Conservation (phyloP, 2,113 vertebrate species). For the Mobula hypostoma region DNA sequence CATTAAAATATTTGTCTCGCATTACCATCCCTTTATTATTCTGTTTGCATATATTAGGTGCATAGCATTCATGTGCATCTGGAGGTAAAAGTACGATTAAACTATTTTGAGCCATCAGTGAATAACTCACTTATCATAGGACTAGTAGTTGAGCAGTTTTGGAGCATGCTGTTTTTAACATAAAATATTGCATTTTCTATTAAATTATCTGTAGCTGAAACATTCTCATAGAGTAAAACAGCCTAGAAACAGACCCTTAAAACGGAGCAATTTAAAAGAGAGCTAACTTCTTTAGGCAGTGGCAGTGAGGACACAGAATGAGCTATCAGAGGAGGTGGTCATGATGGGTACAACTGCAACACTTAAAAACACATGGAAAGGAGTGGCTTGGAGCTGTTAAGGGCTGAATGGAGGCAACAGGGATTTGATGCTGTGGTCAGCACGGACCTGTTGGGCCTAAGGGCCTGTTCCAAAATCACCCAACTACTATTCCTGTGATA, state of each 20-base stretch:
- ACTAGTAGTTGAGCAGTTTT: not conserved
- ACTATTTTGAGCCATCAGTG: not conserved
- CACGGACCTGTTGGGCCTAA: too few species aligned
- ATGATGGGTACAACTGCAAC: too few species aligned
- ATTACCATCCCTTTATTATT: not conserved
- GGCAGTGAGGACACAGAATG: too few species aligned
- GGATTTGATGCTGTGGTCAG: too few species aligned
- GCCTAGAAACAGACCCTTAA: too few species aligned
- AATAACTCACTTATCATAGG: not conserved
- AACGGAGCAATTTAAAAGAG: too few species aligned
- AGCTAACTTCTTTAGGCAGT: too few species aligned
- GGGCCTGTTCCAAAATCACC: not conserved
- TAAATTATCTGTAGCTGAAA: not conserved
- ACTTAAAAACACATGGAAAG: too few species aligned
- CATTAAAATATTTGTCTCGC: not conserved
- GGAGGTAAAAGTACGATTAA: not conserved
- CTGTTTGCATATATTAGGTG: not conserved
- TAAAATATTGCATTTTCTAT: not conserved
- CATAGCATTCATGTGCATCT: not conserved
- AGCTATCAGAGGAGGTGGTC: too few species aligned
- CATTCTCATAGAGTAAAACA: too few species aligned
- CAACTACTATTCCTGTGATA: not conserved
- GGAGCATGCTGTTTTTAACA: not conserved
- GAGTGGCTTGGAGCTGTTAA: too few species aligned
- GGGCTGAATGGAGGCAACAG: too few species aligned